Base-by-base conservation (phyloP, 2,888 invertebrate species). In the Tetragonula carbonaria region DNA sequence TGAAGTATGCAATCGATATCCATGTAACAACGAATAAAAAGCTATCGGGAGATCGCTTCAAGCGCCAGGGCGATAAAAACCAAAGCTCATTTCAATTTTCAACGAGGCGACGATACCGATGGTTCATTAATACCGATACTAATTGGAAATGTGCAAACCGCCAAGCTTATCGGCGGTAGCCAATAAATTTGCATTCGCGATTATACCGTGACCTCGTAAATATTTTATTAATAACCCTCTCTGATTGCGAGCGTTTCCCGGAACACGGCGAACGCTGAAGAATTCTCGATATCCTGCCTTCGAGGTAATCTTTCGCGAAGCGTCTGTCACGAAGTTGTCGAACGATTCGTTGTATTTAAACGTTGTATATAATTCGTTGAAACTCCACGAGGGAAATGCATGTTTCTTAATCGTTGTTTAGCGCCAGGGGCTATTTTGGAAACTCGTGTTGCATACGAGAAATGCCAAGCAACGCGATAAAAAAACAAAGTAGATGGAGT, bases 41-140 rank as follows among this genome's bases (percentile, higher is more conserved):
- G 53, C 45, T 55, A 63, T 65, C 65, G 18, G 8, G n/a, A 18
- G 45, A 45, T 67, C 45, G 51, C 50, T 33, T 50, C 33, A 23
- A 33, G 13, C 50, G 78, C 51, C 51, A 11, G 53, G 72, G n/a
- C 78, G 70, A 18, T 45, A 59, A 53, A 81, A 78, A 72, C 45
- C 21, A 23, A 62, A 23, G 67, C 45, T 70, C 75, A 75, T 80
- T 70, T 75, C 33, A 75, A 70, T 70, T 63, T 80, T 70, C 70
- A 53, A 50, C 73, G 75, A 28, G 8, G 14, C 57, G 18, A 18
- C 45, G 28, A 8, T 18, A 53, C 28, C 79, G 53, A 23, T 50
- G 45, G 78, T 66, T 78, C 81, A 73, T 73, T 78, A 78, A 81
- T 73, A 67, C 72, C 72, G 81, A 72, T 73, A 78, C 78, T 72